These are phyloP conservation scores for Naja naja DNA, from an alignment of 2,113 vertebrate genomes.

Conservation along the genomic window DNA sequence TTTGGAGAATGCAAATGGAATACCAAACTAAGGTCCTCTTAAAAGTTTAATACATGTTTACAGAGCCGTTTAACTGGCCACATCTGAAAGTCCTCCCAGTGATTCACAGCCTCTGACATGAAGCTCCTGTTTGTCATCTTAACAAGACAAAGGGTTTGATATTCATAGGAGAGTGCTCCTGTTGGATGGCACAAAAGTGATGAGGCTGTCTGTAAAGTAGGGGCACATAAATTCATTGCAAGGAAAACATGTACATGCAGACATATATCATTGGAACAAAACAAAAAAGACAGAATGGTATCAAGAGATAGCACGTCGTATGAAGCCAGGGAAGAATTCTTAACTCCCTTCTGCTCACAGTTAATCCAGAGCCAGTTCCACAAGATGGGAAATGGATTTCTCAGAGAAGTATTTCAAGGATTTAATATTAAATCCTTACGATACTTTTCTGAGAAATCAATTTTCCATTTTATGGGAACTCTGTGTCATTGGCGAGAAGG, in stretches of 20 bases:
- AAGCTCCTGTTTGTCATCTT: background rate
- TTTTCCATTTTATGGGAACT: background rate
- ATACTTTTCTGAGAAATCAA: background rate
- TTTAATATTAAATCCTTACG: background rate
- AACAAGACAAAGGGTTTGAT: background rate
- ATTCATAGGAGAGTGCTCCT: background rate
- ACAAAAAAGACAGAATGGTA: slow-evolving; percentile 17
- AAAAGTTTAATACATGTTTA: background rate
- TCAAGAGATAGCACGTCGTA: background rate
- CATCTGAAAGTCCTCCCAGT: background rate
- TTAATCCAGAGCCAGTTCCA: background rate
- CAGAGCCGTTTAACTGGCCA: background rate
- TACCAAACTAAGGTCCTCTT: background rate
- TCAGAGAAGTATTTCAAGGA: background rate
- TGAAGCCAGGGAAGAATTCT: background rate
- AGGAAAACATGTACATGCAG: background rate
- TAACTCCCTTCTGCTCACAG: background rate
- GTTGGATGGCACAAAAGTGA: background rate
- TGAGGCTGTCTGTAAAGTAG: background rate
- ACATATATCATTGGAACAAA: background rate
- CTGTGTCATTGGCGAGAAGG: background rate
- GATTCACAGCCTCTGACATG: background rate
- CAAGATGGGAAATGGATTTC: background rate
- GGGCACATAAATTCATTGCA: background rate
- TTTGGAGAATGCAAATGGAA: background rate